Conservation (phyloP, 2,888 invertebrate species). For the Amphipyra tragopoginis region DNA sequence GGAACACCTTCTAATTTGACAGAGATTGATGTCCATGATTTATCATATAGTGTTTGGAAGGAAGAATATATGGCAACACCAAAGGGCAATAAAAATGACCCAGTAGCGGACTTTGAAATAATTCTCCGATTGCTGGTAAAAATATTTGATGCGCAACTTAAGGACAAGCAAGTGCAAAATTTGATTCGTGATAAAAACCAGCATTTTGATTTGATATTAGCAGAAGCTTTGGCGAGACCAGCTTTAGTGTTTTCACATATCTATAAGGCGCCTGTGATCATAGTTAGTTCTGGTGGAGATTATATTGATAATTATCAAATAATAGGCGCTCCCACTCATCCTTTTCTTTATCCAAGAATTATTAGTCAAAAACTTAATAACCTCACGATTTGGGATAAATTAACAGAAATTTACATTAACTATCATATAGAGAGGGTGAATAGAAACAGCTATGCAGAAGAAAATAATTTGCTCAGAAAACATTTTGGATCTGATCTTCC, state of each 20-base stretch:
- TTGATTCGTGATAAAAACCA: too few species aligned
- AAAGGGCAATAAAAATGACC: constrained; percentile 38
- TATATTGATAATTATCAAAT: constrained; percentile 44
- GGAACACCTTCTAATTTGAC: too few species aligned
- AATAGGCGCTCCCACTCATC: constrained; percentile 52
- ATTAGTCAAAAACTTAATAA: constrained; percentile 33
- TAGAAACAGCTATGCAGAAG: constrained; percentile 2
- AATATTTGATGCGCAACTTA: too few species aligned
- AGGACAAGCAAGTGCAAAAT: too few species aligned
- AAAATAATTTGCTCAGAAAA: constrained; percentile 15
- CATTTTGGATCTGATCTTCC: constrained; percentile 41
- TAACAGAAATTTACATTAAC: constrained; percentile 24
- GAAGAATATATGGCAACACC: constrained; percentile 31
- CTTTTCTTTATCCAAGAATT: constrained; percentile 58
- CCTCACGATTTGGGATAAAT: constrained; percentile 49
- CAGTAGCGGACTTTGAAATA: neutral
- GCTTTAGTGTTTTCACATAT: too few species aligned
- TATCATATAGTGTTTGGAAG: constrained; percentile 61
- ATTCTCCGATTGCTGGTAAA: neutral
- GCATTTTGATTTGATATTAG: too few species aligned
- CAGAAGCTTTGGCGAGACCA: too few species aligned
- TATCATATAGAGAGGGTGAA: constrained; percentile 11
- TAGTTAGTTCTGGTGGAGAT: constrained; percentile 68
- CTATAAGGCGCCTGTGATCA: too few species aligned
- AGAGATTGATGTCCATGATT: too few species aligned